Evolutionary conservation across 2,797 vertebrate species (phyloP), one percentile per base, ranked within the genome.

Genomic region (Chloroceryle inda): DNA sequence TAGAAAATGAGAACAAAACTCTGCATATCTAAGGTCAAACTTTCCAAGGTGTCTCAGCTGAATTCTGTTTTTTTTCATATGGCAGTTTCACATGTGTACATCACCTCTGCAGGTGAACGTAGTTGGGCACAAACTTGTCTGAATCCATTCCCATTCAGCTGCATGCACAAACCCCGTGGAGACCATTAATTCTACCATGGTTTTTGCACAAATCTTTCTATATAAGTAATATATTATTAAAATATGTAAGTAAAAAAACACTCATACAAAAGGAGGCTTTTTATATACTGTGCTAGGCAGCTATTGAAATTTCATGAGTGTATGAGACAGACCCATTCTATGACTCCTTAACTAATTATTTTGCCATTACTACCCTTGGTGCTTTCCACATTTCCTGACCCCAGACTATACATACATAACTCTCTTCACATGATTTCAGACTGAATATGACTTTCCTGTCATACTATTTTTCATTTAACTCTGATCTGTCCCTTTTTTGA

Each of bases 381-480:
- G 33, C 53, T 93, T 85, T 75, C 78, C 83, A 49, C 17, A 42
- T 68, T 85, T 93, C 27, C 75, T 61, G 56, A 80, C 68, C 78
- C 66, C 35, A 72, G 35, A 50, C 66, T 91, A 77, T 42, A 50
- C 56, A 74, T 63, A 79, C 22, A 73, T n/a, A 75, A 18, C 35
- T 83, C 61, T 80, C 49, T 89, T 87, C 62, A 80, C 47, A 78
- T 72, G 69, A 72, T 73, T 94, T 88, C 85, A 89, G 58, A 81
- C n/a, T 72, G 61, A 88, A 38, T 62, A 56, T 29, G 61, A 81
- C 73, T 93, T 91, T 71, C 27, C 26, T 74, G 37, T 72, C 62
- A 69, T 33, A 88, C 13, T 20, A 24, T 72, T 81, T 92, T 94
- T 91, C 50, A 86, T 92, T 88, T 94, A 89, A 84, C 76, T 84